Conservation (phyloP, 1,140 invertebrate species). For the Anastrepha obliqua region DNA sequence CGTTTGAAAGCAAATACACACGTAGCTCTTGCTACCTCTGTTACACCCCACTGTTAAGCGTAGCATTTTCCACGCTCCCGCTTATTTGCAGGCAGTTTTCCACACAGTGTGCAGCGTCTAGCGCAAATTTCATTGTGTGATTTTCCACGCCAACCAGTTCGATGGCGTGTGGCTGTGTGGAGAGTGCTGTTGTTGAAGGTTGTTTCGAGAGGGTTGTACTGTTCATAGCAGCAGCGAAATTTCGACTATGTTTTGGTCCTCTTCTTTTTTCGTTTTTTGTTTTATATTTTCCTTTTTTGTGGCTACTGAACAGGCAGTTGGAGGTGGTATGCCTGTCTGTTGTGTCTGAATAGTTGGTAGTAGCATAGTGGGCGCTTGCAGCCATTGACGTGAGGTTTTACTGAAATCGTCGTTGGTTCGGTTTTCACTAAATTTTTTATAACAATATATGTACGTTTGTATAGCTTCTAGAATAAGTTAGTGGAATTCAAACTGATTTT, state of each 20-base stretch:
- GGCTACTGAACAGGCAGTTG: neutral
- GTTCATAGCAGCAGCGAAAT: neutral
- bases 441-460: no score
- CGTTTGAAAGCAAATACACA: neutral
- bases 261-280: neutral
- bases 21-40: neutral
- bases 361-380: neutral
- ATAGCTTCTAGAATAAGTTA: no score
- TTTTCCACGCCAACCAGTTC: conserved; percentile 18
- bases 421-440: neutral
- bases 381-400: neutral
- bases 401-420: neutral
- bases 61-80: conserved; percentile 33
- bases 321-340: neutral
- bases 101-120: neutral
- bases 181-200: conserved; percentile 38
- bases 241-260: neutral
- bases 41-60: conserved; percentile 12
- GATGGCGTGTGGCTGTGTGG: conserved; percentile 8
- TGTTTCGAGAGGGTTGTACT: conserved; percentile 28
- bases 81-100: conserved; percentile 3
- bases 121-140: neutral
- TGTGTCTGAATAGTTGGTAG: conserved; percentile 3
- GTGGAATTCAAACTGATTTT: no score
- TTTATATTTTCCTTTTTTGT: neutral